Evolutionary conservation across 2,113 vertebrate genomes (phyloP).

Genomic region (Sterna hirundo): DNA sequence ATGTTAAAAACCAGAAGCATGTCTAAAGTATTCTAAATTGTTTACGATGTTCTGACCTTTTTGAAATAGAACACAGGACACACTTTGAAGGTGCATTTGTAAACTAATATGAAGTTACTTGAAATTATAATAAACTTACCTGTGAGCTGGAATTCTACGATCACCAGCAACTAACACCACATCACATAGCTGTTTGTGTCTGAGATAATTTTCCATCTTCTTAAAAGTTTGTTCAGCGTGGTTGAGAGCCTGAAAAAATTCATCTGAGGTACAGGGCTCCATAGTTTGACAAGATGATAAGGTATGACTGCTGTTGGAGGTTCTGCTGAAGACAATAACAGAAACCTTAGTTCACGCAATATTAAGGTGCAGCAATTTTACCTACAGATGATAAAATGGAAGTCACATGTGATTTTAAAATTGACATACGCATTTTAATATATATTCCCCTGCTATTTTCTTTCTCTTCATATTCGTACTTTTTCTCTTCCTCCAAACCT

Average conservation of each 20-base stretch:
- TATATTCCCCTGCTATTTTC: neutral
- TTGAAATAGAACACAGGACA: neutral
- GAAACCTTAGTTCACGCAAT: neutral
- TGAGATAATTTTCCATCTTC: constrained; percentile 96
- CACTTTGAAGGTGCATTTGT: neutral
- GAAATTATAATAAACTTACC: constrained; percentile 72
- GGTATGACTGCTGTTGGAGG: constrained; percentile 89
- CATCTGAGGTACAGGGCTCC: constrained; percentile 93
- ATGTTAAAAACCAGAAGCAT: neutral
- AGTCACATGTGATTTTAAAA: neutral
- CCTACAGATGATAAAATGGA: neutral
- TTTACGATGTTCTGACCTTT: neutral
- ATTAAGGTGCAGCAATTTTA: neutral
- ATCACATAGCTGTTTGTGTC: constrained; percentile 92
- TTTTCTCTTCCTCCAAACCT: neutral
- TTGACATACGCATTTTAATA: neutral
- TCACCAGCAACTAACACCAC: constrained; percentile 94
- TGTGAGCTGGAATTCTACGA: constrained; percentile 95
- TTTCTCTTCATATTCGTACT: neutral
- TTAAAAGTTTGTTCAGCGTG: constrained; percentile 94
- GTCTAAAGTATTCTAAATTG: neutral
- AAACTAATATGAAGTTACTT: neutral
- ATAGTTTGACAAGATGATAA: constrained; percentile 88
- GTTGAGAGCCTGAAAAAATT: constrained; percentile 93
- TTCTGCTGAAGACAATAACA: constrained; percentile 74